Conservation (phyloP, 2,888 invertebrate genomes). For the Lithophane socia region DNA sequence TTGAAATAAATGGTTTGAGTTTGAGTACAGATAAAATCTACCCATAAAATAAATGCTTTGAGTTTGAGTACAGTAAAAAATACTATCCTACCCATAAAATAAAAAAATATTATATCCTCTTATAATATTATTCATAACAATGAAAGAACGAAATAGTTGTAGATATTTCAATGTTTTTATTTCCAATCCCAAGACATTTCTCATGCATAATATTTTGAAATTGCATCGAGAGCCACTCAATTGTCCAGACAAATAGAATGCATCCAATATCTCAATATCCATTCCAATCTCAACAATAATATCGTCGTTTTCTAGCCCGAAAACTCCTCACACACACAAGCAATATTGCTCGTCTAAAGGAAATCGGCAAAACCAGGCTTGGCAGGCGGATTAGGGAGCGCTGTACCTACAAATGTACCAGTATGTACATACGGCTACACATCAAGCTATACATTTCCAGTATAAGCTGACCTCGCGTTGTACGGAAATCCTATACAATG, state of each 20-base stretch:
- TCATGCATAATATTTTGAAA: constrained; percentile 46
- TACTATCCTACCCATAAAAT: too few relatives aligned
- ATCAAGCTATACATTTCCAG: too few relatives aligned
- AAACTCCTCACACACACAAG: neutral
- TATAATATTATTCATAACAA: neutral
- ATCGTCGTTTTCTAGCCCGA: neutral
- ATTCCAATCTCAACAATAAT: constrained; percentile 13
- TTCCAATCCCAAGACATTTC: constrained; percentile 18
- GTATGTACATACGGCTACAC: too few relatives aligned
- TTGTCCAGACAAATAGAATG: constrained; percentile 34
- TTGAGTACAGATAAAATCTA: neutral
- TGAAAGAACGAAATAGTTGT: neutral
- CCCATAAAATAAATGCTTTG: too few relatives aligned
- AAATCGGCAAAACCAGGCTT: neutral
- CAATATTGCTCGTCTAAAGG: neutral
- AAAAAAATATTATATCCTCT: neutral
- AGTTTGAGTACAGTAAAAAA: too few relatives aligned
- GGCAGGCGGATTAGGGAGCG: neutral
- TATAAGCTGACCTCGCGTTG: too few relatives aligned
- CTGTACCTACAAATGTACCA: neutral
- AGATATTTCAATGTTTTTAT: constrained; percentile 20
- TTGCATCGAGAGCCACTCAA: constrained; percentile 22
- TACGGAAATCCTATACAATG: too few relatives aligned
- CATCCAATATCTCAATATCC: constrained; percentile 17
- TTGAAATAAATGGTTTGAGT: too few relatives aligned